Base-by-base conservation (phyloP, 2,113 vertebrate species). In the Hystrix brachyura region DNA sequence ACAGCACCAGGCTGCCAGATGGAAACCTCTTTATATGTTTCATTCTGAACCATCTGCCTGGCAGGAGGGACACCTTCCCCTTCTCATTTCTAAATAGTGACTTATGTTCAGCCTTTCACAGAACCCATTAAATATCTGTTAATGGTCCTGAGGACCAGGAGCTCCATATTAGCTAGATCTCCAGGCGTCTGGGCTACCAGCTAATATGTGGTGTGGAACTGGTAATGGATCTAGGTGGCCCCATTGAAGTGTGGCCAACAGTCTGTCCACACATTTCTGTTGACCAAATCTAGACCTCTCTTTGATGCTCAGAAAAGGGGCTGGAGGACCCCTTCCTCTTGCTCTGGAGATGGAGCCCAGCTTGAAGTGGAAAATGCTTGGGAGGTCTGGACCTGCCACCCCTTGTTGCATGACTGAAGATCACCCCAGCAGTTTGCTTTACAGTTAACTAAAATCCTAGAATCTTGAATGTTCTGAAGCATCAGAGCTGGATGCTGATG, bases 1-100 rank as follows among this genome's bases (percentile, higher is more conserved):
- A 10, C 19, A 1, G 27, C 7, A 11, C 57, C 32, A 43, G 79
- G 91, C 55, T 94, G 79, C 87, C 29, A 43, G 55, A 15, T 59
- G 79, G 64, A 89, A 92, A 18, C 82, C 86, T 76, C 34, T 95
- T 78, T 51, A 46, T 51, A 27, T 27, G 19, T 80, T 94, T 13
- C 64, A 65, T 94, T 97, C 90, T 80, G 83, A 97, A n/a, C 64
- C 84, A 67, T 96, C 69, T 90, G 60, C 79, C 90, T 51, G 32
- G 34, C 64, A 86, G 62, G 43, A 93, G 83, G 62, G 67, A 64
- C 27, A 43, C 43, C 79, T 74, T 25, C 43, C 15, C 59, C 76
- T 18, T 81, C 34, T 59, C 51, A 55, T 82, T 94, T 94, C 38
- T 83, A 53, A 82, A 79, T 60, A 60, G 23, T 71, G 65, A 69